phyloP scores from a whole-genome alignment of 2,888 invertebrate genomes.

The Syritta pipiens region DNA sequence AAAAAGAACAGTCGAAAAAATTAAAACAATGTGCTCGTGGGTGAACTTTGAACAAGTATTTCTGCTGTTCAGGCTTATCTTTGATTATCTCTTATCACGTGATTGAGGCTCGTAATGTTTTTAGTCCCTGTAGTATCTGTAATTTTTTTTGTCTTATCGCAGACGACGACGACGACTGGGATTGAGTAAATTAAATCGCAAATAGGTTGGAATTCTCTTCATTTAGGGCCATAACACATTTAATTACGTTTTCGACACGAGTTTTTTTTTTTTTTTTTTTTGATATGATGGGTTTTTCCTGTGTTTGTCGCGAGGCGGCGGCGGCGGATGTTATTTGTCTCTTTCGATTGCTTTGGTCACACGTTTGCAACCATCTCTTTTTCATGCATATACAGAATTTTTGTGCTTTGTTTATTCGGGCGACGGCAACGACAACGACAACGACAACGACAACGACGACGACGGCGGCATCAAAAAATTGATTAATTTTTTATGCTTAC shows the following conservation, averaged over 20 bases:
- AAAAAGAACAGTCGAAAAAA: too few species aligned
- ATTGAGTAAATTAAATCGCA: too few species aligned
- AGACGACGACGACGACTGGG: too few species aligned
- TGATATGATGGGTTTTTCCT: conserved; percentile 15
- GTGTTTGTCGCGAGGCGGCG: too few species aligned
- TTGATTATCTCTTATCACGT: conserved; percentile 48
- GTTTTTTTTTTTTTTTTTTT: conserved; percentile 3
- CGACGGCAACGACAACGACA: not conserved
- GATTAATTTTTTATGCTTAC: conserved; percentile 62
- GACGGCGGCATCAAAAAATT: conserved; percentile 63
- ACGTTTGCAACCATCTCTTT: conserved; percentile 31
- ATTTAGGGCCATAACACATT: too few species aligned
- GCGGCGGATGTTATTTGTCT: conserved; percentile 42
- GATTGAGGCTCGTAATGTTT: conserved; percentile 11
- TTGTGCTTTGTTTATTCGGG: conserved; percentile 52
- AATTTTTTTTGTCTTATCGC: too few species aligned
- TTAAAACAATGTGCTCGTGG: conserved; percentile 13
- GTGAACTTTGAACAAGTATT: conserved; percentile 57
- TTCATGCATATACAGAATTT: conserved; percentile 59
- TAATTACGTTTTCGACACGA: conserved; percentile 11
- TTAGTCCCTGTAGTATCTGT: not conserved
- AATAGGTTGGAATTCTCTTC: too few species aligned
- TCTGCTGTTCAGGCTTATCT: conserved; percentile 51
- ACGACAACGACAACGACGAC: not conserved
- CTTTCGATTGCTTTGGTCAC: conserved; percentile 16